phyloP scores from a whole-genome alignment of 1,140 invertebrate genomes.

The Idris sp. region DNA sequence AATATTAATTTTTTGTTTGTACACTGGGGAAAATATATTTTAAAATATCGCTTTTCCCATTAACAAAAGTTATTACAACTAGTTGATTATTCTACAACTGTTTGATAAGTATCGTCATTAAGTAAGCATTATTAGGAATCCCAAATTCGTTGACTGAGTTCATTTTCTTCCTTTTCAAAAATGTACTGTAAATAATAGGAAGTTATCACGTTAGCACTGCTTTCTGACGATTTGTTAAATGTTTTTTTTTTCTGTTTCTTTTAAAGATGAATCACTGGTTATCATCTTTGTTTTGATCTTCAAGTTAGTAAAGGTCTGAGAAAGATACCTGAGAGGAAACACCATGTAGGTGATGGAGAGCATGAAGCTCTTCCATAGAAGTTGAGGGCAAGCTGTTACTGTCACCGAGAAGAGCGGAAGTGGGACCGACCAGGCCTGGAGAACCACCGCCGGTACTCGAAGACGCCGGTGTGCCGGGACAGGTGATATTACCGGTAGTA shows the following conservation, averaged over 20 bases:
- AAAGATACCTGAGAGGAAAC: constrained; percentile 77
- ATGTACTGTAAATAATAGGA: constrained; percentile 7
- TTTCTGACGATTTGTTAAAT: constrained; percentile 10
- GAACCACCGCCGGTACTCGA: constrained; percentile 73
- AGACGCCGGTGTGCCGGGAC: constrained; percentile 74
- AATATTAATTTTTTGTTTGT: constrained; percentile 46
- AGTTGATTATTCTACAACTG: too few relatives aligned
- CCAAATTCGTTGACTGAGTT: constrained; percentile 11
- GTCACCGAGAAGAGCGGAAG: constrained; percentile 73
- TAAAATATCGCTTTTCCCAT: constrained; percentile 42
- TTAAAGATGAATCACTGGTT: constrained; percentile 13
- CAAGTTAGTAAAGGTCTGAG: constrained; percentile 77
- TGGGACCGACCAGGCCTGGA: constrained; percentile 68
- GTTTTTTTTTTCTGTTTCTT: too few relatives aligned
- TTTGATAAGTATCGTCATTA: constrained; percentile 13
- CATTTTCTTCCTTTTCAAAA: constrained; percentile 4
- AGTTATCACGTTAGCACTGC: neutral
- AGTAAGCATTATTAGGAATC: constrained; percentile 35
- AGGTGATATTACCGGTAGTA: constrained; percentile 69
- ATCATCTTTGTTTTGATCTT: constrained; percentile 61
- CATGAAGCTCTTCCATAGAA: constrained; percentile 77
- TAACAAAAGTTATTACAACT: constrained; percentile 29
- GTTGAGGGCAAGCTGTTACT: constrained; percentile 77
- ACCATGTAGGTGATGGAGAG: constrained; percentile 76
- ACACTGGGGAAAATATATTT: constrained; percentile 46